Evolutionary conservation across 2,113 vertebrate genomes (phyloP).

Genomic region (Garra rufa): DNA sequence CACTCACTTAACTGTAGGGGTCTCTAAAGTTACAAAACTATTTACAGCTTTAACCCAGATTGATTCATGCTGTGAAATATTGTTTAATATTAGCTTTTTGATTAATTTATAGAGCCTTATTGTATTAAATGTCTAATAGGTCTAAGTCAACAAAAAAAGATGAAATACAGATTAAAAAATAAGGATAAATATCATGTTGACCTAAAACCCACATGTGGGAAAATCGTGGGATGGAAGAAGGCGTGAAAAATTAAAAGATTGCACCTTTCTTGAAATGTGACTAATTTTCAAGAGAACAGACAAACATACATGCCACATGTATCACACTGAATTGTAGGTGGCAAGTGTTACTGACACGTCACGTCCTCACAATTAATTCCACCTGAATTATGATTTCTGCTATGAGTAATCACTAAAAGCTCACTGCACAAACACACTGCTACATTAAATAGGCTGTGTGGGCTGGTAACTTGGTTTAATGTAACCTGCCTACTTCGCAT

Average conservation of each 20-base stretch:
- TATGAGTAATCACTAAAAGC: slow-evolving; percentile 37
- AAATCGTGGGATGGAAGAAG: background rate
- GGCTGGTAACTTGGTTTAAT: slow-evolving; percentile 9
- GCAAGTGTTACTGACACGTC: background rate
- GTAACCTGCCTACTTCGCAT: background rate
- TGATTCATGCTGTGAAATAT: background rate
- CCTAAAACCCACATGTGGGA: background rate
- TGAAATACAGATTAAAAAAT: background rate
- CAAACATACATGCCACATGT: background rate
- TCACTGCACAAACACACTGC: slow-evolving; percentile 12
- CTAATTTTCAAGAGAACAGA: slow-evolving; percentile 9
- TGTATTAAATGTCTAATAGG: too few species aligned
- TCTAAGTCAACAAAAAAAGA: background rate
- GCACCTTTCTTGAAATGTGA: slow-evolving; percentile 6
- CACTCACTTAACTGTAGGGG: too few species aligned
- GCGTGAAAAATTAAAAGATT: background rate
- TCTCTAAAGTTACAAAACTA: too few species aligned
- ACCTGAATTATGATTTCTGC: slow-evolving; percentile 13
- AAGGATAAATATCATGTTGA: background rate
- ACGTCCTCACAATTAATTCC: slow-evolving; percentile 7
- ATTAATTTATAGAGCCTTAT: too few species aligned
- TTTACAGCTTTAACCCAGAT: background rate
- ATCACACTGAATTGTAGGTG: background rate
- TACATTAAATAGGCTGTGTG: slow-evolving; percentile 15
- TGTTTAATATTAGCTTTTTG: background rate